A percentile compares a stretch with the other conserved stretches of the same genome.
These are phyloP conservation scores for Rotaria socialis DNA, from an alignment of 2,888 invertebrate species.

Conservation along the genomic window DNA sequence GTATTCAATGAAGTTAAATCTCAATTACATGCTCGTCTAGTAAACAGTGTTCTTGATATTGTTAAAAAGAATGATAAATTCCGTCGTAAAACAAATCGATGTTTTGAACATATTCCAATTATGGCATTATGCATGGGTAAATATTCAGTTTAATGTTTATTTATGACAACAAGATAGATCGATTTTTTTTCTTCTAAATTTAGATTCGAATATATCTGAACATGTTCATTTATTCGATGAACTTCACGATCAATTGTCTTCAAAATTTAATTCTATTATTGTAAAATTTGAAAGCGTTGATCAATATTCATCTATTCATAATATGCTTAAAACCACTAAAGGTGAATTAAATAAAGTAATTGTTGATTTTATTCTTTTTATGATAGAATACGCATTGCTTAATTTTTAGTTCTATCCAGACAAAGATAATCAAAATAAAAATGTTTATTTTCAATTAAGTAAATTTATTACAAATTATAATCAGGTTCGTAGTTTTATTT, in stretches of 20 bases:
- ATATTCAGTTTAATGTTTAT: neutral
- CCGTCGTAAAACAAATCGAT: neutral
- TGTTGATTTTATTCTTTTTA: neutral
- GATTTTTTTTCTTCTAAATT: too few species aligned
- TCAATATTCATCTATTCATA: neutral
- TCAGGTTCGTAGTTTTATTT: neutral
- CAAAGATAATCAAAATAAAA: neutral
- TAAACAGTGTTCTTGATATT: neutral
- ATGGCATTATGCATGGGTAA: neutral
- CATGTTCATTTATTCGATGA: neutral
- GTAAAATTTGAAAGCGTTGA: neutral
- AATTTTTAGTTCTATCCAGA: neutral
- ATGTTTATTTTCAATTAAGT: neutral
- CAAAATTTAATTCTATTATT: neutral
- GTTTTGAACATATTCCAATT: constrained; percentile 23
- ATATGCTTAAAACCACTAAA: neutral
- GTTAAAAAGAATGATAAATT: neutral
- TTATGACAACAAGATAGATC: too few species aligned
- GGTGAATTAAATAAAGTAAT: neutral
- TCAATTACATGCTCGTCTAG: constrained; percentile 24
- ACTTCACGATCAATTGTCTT: neutral
- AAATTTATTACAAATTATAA: neutral
- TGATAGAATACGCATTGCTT: neutral
- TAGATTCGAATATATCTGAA: constrained; percentile 4
- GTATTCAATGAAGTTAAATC: neutral